Evolutionary conservation across 2,113 vertebrate genomes (phyloP).

Genomic region (Atrichornis clamosus): DNA sequence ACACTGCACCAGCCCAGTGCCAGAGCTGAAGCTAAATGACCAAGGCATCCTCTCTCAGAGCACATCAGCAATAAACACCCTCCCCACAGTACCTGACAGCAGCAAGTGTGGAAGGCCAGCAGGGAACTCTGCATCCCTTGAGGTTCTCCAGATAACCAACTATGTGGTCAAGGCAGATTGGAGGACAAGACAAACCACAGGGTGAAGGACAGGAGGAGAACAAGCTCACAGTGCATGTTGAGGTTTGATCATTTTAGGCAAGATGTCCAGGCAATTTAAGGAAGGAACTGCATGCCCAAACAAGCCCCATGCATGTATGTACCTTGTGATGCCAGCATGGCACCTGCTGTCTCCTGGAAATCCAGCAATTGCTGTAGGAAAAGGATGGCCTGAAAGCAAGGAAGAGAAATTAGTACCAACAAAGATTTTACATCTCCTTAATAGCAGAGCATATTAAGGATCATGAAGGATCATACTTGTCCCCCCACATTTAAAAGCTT

Average conservation of each 20-base stretch:
- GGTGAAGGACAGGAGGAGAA: neutral
- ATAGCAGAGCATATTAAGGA: neutral
- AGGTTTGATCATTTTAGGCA: neutral
- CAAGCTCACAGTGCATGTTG: neutral
- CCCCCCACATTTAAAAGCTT: neutral
- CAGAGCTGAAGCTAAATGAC: neutral
- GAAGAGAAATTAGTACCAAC: neutral
- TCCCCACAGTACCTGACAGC: neutral
- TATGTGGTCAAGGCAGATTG: neutral
- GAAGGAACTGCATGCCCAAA: neutral
- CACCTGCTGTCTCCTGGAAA: constrained; percentile 95
- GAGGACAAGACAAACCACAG: constrained; percentile 32
- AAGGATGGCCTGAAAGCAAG: constrained; percentile 85
- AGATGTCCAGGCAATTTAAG: neutral
- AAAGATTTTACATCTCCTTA: neutral
- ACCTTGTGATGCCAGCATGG: constrained; percentile 99
- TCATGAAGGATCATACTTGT: neutral
- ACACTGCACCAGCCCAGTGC: neutral
- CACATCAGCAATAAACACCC: neutral
- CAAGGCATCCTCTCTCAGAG: neutral
- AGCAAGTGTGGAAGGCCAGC: neutral
- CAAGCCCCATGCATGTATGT: constrained; percentile 30
- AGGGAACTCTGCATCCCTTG: neutral
- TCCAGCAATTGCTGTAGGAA: constrained; percentile 96
- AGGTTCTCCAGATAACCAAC: neutral